These are phyloP conservation scores for Eufriesea mexicana DNA, from an alignment of 1,140 invertebrate genomes.

Conservation along the genomic window DNA sequence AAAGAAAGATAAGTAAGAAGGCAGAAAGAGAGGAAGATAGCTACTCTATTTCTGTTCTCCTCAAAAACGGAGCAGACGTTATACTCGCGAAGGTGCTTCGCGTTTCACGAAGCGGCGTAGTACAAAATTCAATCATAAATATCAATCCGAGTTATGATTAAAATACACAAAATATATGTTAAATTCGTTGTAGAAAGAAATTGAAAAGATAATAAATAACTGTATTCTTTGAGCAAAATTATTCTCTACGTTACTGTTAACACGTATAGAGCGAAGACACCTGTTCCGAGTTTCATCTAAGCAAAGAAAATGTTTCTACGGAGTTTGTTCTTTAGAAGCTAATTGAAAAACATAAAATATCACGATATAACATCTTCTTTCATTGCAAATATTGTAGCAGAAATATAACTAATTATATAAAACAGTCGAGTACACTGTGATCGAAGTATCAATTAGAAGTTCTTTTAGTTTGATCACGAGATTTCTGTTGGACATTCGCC, in stretches of 20 bases:
- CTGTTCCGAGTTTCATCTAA: constrained; percentile 11
- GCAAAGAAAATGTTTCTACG: neutral
- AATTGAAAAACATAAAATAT: neutral
- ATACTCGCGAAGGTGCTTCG: constrained; percentile 44
- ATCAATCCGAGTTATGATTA: neutral
- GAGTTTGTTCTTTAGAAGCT: neutral
- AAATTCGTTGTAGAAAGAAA: constrained; percentile 1
- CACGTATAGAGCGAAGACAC: neutral
- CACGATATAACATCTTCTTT: neutral
- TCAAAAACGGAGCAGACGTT: constrained; percentile 68
- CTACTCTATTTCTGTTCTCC: constrained; percentile 77
- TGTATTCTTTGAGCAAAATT: neutral
- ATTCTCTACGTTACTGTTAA: neutral
- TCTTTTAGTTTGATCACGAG: constrained; percentile 28
- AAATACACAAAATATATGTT: neutral
- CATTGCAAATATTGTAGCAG: neutral
- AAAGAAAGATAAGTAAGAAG: constrained; percentile 30
- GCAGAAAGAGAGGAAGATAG: constrained; percentile 34
- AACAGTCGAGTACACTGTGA: neutral
- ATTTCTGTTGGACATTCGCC: constrained; percentile 38
- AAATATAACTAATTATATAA: neutral
- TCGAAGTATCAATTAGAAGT: constrained; percentile 32
- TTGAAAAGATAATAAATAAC: neutral
- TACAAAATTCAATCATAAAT: constrained; percentile 7
- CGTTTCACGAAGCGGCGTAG: constrained; percentile 36